Base-by-base conservation (phyloP, 2,797 vertebrate species). In the Melanotaenia nigrans region DNA sequence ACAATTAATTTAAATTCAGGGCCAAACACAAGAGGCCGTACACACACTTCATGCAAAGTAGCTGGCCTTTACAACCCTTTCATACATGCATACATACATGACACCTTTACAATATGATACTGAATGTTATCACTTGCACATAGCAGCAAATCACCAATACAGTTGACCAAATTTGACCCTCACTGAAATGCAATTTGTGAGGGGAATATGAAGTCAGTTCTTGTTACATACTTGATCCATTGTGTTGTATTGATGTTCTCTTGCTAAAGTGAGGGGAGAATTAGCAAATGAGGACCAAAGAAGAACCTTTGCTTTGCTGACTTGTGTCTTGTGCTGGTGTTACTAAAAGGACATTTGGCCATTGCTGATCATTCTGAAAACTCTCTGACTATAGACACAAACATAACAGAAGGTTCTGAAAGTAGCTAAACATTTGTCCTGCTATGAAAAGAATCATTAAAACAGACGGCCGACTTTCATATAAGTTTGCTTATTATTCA, bases 51-150 rank as follows among this genome's bases (percentile, higher is more conserved):
- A 77, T 71, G 65, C 62, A 77, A 61, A 56, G 58, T 56, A 75
- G 58, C 73, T 66, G 72, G 84, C 78, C 58, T 82, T 78, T 81
- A 62, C 55, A 77, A 82, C 73, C 28, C 22, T 81, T 71, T 63
- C 47, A 73, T 71, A 79, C 72, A 61, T 67, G 59, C 64, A 20
- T 55, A 56, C 28, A 58, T 28, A 77, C 55, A 65, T 71, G 73
- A 86, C 59, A 75, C 73, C 61, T 77, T 33, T 72, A 70, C 80
- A 81, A 83, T 67, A 78, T 61, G 70, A 86, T 80, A 28, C 74
- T 90, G 90, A 90, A 92, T 89, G 90, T 89, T 85, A 71, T 75
- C 63, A 84, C 67, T 63, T 77, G 77, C 45, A 79, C 60, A 65
- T 38, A 49, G 82, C 82, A 83, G 71, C 35, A 63, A 74, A 59